Conservation (phyloP, 1,140 invertebrate species). For the Steinernema khuongi region DNA sequence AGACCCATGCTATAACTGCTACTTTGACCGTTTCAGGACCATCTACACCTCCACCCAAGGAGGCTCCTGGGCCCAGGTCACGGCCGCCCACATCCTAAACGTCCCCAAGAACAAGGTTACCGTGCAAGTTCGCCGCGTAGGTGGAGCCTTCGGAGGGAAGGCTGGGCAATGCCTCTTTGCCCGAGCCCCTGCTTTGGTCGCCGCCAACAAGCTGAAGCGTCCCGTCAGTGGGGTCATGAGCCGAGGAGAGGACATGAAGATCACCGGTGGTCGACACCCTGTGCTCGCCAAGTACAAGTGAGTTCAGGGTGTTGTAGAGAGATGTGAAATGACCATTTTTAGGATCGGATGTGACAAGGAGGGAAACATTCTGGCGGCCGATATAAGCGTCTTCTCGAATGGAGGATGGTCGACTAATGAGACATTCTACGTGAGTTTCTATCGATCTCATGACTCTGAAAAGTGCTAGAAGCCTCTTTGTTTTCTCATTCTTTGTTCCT, state of each 20-base stretch:
- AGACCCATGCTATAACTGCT: background rate
- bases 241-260: slow-evolving; percentile 33
- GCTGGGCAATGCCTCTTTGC: slow-evolving; percentile 4
- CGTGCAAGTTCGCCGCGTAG: slow-evolving; percentile 35
- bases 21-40: slow-evolving; percentile 22
- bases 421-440: slow-evolving; percentile 21
- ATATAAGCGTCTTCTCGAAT: slow-evolving; percentile 24
- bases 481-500: no score
- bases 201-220: slow-evolving; percentile 23
- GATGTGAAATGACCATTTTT: background rate
- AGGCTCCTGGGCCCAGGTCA: slow-evolving; percentile 22
- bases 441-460: no score
- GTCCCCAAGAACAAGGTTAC: slow-evolving; percentile 37
- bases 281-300: slow-evolving; percentile 35
- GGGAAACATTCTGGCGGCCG: slow-evolving; percentile 29
- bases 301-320: background rate
- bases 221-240: slow-evolving; percentile 26
- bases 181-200: slow-evolving; percentile 23
- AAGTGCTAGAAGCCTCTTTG: no score
- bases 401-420: slow-evolving; percentile 33
- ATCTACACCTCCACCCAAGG: slow-evolving; percentile 33
- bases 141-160: slow-evolving; percentile 40
- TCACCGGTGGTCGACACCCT: slow-evolving; percentile 39
- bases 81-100: slow-evolving; percentile 19
- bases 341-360: slow-evolving; percentile 30